Percentiles rank a stretch among this genome's conserved stretches.
Conservation (phyloP, 2,113 vertebrate species). For the Tiliqua scincoides region DNA sequence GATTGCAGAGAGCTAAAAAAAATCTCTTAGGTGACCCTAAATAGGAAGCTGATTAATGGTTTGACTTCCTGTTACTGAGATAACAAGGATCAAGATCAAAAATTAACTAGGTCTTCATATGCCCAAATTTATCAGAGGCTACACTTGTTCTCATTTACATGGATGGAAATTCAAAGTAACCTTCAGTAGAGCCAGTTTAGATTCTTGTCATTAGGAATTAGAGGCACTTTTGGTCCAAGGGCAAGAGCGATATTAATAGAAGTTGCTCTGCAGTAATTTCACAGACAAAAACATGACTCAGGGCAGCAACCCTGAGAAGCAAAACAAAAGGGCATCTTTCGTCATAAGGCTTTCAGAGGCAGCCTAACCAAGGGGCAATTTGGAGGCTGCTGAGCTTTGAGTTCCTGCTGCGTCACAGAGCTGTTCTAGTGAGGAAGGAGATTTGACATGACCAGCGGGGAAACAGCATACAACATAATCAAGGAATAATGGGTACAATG, state of each 20-base stretch:
- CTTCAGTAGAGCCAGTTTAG: slow-evolving; percentile 2
- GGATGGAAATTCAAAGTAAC: slow-evolving; percentile 12
- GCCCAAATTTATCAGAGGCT: neutral
- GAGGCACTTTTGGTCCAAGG: slow-evolving; percentile 43
- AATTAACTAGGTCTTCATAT: neutral
- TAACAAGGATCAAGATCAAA: neutral
- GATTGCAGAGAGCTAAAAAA: no score
- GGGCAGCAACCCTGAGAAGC: neutral
- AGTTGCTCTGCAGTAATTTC: slow-evolving; percentile 15
- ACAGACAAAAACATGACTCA: slow-evolving; percentile 38
- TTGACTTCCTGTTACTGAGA: no score
- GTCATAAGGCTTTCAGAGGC: slow-evolving; percentile 25
- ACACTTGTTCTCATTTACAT: neutral
- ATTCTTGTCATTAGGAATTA: neutral
- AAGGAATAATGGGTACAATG: fast-evolving
- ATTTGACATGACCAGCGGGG: fast-evolving
- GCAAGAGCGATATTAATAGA: neutral
- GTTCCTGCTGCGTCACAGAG: neutral
- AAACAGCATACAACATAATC: neutral
- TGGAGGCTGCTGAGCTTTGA: fast-evolving
- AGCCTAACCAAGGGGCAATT: slow-evolving; percentile 35
- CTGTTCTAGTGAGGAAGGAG: neutral
- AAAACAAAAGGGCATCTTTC: neutral
- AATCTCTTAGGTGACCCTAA: no score
- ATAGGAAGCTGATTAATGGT: no score